Base-by-base conservation (phyloP, 2,797 vertebrate species). In the Danio kyathit region DNA sequence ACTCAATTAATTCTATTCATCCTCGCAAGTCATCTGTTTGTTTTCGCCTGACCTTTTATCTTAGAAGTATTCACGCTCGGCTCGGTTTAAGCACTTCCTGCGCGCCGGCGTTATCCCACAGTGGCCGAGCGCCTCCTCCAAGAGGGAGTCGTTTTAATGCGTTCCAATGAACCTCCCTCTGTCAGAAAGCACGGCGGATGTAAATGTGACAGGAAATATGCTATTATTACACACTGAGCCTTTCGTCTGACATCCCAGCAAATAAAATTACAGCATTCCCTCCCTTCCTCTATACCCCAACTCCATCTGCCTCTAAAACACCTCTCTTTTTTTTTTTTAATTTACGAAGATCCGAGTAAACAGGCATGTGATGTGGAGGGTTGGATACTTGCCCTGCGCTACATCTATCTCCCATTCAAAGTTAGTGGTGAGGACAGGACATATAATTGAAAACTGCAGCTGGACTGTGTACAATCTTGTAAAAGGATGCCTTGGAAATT, bases 361-460 rank as follows among this genome's bases (percentile, higher is more conserved):
- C 91, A 91, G 92, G 91, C 92, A 91, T 88, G 91, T 91, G 92
- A 91, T 78, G 67, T 2, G 76, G 70, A 85, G 86, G 83, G 79
- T 82, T 86, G 85, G 83, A 84, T 48, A 79, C 67, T 48, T 83
- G 85, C 93, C 95, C 95, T 88, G 93, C 83, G 84, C 89, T 92
- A 91, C 91, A 88, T 93, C 90, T 83, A 87, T 93, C 91, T 91
- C 90, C 92, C 92, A 92, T 94, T 94, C 91, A 94, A 95, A 96
- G 95, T 97, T 95, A 94, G 89, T 93, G 91, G 95, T 93, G 95
- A 96, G 96, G 97, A 99, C 97, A 98, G 96, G 96, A 95, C 94
- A 97, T 97, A 97, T 99, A 99, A 99, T 98, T 98, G 97, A 97
- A 98, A 97, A 96, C 94, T 97, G 96, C 95, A 96, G 94, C 93